Evolutionary conservation across 2,797 vertebrate species (phyloP).

Genomic region (Halcyon chelicuti): DNA sequence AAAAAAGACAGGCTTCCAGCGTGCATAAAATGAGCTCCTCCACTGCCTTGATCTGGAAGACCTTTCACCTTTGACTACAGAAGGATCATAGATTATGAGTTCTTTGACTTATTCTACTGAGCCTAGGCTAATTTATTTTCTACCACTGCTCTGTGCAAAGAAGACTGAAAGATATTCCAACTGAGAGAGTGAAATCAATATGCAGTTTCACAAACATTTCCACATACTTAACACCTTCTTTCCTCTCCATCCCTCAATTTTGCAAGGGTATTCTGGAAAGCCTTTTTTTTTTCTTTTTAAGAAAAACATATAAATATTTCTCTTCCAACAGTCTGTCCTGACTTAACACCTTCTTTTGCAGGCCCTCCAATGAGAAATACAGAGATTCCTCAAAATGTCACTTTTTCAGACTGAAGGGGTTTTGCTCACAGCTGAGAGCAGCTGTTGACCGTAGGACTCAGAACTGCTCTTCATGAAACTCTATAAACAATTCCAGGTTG

Average conservation of each 20-base stretch:
- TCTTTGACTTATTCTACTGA: not conserved
- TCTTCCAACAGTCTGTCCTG: slow-evolving; percentile 20
- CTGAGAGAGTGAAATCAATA: not conserved
- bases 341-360: slow-evolving; percentile 42
- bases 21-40: not conserved
- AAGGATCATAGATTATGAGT: not conserved
- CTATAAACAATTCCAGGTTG: slow-evolving; percentile 13
- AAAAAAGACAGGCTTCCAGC: not conserved
- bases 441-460: not conserved
- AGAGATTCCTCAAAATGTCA: slow-evolving; percentile 13
- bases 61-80: not conserved
- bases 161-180: slow-evolving; percentile 5
- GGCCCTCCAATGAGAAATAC: not conserved
- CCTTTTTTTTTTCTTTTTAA: not conserved
- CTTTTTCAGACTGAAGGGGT: not conserved
- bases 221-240: slow-evolving; percentile 28
- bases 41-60: not conserved
- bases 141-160: not conserved
- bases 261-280: not conserved
- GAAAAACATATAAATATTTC: not conserved
- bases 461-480: not conserved
- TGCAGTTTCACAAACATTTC: slow-evolving; percentile 34
- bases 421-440: not conserved
- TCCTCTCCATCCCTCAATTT: not conserved
- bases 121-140: not conserved